phyloP scores from a whole-genome alignment of 1,140 invertebrate species.

The Achatina immaculata region DNA sequence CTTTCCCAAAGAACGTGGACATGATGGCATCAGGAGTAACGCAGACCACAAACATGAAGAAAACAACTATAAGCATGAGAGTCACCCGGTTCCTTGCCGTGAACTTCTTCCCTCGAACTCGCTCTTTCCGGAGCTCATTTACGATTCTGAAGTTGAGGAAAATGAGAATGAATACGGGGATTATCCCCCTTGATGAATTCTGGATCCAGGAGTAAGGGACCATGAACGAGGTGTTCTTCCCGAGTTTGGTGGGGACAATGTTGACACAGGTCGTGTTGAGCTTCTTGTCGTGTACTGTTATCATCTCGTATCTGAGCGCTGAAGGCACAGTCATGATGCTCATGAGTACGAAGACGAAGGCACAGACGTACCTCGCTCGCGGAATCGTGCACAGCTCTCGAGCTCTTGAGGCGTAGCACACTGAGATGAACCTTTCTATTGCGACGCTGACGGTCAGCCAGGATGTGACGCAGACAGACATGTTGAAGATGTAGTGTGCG shows the following conservation, averaged over 20 bases:
- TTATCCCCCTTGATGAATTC: conserved; percentile 77
- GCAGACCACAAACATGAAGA: conserved; percentile 82
- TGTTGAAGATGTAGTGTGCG: conserved; percentile 70
- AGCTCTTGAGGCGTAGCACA: conserved; percentile 91
- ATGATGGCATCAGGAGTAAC: conserved; percentile 81
- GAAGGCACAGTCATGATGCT: conserved; percentile 62
- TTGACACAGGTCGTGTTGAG: conserved; percentile 50
- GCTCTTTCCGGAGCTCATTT: conserved; percentile 74
- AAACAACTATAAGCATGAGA: conserved; percentile 82
- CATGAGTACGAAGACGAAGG: conserved; percentile 63
- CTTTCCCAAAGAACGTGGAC: conserved; percentile 70
- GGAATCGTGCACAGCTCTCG: conserved; percentile 85
- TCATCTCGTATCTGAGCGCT: conserved; percentile 62
- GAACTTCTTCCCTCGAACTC: conserved; percentile 61
- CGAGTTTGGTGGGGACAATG: conserved; percentile 57
- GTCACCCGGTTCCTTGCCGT: conserved; percentile 76
- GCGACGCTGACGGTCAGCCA: conserved; percentile 96
- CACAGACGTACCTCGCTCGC: conserved; percentile 57
- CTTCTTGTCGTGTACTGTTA: conserved; percentile 37
- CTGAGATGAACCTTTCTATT: conserved; percentile 93
- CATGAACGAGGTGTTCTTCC: conserved; percentile 75
- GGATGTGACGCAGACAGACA: conserved; percentile 76
- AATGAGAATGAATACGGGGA: conserved; percentile 72
- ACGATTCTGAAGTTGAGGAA: conserved; percentile 79
- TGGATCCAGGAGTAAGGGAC: conserved; percentile 79